Conservation (phyloP, 2,113 vertebrate genomes). For the Poeciliopsis retropinna region DNA sequence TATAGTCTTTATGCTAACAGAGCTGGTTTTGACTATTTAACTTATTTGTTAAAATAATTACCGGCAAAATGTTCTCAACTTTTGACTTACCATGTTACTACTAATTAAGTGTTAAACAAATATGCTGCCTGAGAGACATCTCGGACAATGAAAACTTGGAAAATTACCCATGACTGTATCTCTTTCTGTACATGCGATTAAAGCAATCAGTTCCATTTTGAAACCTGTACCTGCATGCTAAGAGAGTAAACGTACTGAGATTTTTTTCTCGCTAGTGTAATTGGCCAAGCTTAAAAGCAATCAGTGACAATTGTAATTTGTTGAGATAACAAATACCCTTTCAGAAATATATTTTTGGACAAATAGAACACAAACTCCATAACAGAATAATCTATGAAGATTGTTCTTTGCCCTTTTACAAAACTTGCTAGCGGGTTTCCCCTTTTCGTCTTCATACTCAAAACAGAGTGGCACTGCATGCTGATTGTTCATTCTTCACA, state of each 20-base stretch:
- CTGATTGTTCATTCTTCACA: no score
- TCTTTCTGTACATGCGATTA: not conserved
- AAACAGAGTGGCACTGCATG: no score
- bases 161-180: not conserved
- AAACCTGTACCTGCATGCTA: not conserved
- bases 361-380: no score
- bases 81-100: not conserved
- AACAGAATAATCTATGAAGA: no score
- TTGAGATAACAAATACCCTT: no score
- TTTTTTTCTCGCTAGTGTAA: no score
- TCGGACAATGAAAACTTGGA: not conserved
- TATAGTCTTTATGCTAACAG: slow-evolving; percentile 12
- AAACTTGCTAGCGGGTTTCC: no score
- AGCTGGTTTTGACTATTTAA: not conserved
- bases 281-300: no score
- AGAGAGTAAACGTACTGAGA: not conserved
- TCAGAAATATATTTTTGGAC: no score
- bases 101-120: not conserved
- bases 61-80: not conserved
- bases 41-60: not conserved
- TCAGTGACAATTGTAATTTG: no score
- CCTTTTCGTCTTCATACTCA: no score
- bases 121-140: not conserved
- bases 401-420: no score
- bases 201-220: not conserved